Evolutionary conservation across 1,140 invertebrate species (phyloP).

Genomic region (Amyelois transitella): DNA sequence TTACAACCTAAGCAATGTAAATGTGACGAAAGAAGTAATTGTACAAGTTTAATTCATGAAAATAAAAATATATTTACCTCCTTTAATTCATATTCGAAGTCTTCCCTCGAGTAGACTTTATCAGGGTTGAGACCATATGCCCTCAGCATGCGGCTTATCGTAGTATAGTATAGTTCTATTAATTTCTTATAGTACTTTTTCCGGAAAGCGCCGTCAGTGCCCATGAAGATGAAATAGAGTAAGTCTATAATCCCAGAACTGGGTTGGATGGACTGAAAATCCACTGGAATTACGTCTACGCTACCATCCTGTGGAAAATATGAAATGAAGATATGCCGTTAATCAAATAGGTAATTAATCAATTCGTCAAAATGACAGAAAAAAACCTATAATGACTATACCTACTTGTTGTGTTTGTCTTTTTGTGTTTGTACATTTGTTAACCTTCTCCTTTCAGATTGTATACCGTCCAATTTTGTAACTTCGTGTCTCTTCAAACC

Average conservation of each 20-base stretch:
- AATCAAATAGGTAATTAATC: too few species aligned
- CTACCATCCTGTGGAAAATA: constrained; percentile 22
- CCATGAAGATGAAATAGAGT: constrained; percentile 67
- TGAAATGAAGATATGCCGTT: too few species aligned
- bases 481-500: too few species aligned
- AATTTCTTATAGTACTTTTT: constrained; percentile 49
- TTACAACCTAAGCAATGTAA: too few species aligned
- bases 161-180: constrained; percentile 61
- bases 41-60: too few species aligned
- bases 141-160: constrained; percentile 23
- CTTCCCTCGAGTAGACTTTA: constrained; percentile 15
- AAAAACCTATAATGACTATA: too few species aligned
- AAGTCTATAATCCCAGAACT: constrained; percentile 64
- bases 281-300: constrained; percentile 54
- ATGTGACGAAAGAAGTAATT: too few species aligned
- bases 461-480: too few species aligned
- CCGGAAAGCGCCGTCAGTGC: constrained; percentile 50
- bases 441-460: too few species aligned
- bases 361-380: too few species aligned
- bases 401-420: too few species aligned
- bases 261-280: constrained; percentile 66
- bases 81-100: constrained; percentile 23
- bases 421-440: too few species aligned
- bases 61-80: constrained; percentile 19
- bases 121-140: constrained; percentile 15